A percentile compares a stretch with the other conserved stretches of the same genome.
Conservation (phyloP, 2,797 vertebrate species). For the Tenualosa thibaudeaui region DNA sequence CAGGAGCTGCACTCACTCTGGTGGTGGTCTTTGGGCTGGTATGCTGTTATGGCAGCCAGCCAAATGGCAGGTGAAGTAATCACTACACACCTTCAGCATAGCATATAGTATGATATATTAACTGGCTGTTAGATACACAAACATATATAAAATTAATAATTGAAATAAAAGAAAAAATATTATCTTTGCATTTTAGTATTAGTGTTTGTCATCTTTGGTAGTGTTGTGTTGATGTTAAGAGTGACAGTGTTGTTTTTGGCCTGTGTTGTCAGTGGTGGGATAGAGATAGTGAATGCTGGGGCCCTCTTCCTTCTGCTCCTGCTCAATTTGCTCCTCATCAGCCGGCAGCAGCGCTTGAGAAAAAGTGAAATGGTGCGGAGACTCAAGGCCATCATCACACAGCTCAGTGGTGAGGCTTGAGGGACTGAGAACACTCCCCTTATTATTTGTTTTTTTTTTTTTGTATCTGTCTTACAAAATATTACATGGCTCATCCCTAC, state of each 20-base stretch:
- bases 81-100: background rate
- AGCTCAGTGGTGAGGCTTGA: conserved; percentile 82
- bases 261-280: conserved; percentile 77
- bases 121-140: no score
- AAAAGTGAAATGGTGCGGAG: conserved; percentile 87
- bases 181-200: no score
- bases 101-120: no score
- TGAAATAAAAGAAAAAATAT: no score
- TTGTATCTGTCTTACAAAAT: background rate
- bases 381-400: conserved; percentile 83
- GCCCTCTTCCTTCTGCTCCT: conserved; percentile 89
- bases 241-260: background rate
- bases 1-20: conserved; percentile 88
- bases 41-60: conserved; percentile 90
- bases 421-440: background rate
- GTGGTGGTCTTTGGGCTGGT: conserved; percentile 85
- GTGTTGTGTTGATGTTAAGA: background rate
- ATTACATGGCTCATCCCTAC: background rate
- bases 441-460: background rate
- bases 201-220: no score
- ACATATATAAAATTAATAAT: no score
- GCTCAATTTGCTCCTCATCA: conserved; percentile 86
- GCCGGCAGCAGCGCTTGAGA: conserved; percentile 87
- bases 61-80: conserved; percentile 83
- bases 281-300: conserved; percentile 87